phyloP scores from a whole-genome alignment of 2,888 invertebrate genomes.

The Drosophila prostipennis region DNA sequence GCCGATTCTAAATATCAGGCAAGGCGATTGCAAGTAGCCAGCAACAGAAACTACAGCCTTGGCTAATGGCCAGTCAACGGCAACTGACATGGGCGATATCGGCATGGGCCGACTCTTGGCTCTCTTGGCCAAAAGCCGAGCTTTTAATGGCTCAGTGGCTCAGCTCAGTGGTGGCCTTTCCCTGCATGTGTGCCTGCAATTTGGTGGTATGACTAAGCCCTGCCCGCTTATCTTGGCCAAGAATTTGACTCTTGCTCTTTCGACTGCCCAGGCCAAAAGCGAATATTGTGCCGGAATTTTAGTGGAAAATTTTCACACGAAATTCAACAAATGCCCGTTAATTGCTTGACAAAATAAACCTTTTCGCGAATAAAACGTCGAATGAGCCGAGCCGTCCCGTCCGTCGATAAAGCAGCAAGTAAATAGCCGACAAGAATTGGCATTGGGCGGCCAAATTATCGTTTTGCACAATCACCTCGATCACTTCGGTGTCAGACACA shows the following conservation, averaged over 20 bases:
- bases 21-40: conserved; percentile 70
- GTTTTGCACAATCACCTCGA: conserved; percentile 41
- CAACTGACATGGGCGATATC: conserved; percentile 73
- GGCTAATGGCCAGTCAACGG: conserved; percentile 72
- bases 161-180: conserved; percentile 46
- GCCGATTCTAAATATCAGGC: conserved; percentile 69
- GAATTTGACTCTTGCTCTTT: conserved; percentile 75
- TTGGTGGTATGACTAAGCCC: conserved; percentile 49
- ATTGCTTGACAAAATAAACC: conserved; percentile 63
- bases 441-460: conserved; percentile 39
- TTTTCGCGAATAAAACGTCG: conserved; percentile 37
- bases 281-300: conserved; percentile 17
- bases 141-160: conserved; percentile 60
- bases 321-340: conserved; percentile 70
- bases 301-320: conserved; percentile 75
- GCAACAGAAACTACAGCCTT: conserved; percentile 64
- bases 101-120: conserved; percentile 51
- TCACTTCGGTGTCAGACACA: conserved; percentile 37
- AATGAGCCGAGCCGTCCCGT: neutral
- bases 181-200: conserved; percentile 61
- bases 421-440: conserved; percentile 40
- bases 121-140: conserved; percentile 61
- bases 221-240: conserved; percentile 66
- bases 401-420: conserved; percentile 34
- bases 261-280: conserved; percentile 4